A percentile compares a stretch with the other conserved stretches of the same genome.
phyloP scores from a whole-genome alignment of 2,797 vertebrate species.

The Darevskia mixta region DNA sequence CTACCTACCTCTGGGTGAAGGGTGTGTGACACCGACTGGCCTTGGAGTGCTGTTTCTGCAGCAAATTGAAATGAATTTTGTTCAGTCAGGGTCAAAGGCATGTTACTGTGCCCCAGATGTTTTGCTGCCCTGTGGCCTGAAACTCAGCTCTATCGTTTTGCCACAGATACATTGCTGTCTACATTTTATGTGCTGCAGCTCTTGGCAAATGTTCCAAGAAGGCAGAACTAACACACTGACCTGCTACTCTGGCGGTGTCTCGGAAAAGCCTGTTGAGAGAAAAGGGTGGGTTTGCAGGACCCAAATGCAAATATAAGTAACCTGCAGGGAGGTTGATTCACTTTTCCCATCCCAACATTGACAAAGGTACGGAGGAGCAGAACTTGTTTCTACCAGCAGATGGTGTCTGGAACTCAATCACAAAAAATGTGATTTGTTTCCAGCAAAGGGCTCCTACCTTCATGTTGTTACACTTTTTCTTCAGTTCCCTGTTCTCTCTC shows the following conservation, averaged over 20 bases:
- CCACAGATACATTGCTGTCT: not conserved
- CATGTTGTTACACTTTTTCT: constrained; percentile 86
- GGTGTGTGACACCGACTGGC: constrained; percentile 88
- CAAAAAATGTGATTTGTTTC: constrained; percentile 2
- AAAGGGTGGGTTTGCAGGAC: constrained; percentile 23
- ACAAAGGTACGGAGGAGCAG: not conserved
- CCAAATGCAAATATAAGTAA: not conserved
- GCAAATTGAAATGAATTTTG: constrained; percentile 30
- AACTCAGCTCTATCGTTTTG: not conserved
- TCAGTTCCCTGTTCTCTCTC: constrained; percentile 85
- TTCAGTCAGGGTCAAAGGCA: not conserved
- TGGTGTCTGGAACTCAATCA: constrained; percentile 6
- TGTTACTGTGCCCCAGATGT: not conserved
- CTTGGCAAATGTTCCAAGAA: not conserved
- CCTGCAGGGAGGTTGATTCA: not conserved
- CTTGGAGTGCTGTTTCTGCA: constrained; percentile 82
- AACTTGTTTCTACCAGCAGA: not conserved
- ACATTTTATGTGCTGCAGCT: not conserved
- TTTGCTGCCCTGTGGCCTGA: not conserved
- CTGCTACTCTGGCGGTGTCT: constrained; percentile 68
- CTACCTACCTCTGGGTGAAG: constrained; percentile 76
- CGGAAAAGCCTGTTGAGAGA: constrained; percentile 67
- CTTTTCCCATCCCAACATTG: not conserved
- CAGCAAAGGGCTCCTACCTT: constrained; percentile 77
- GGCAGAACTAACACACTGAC: constrained; percentile 44